Conservation (phyloP, 1,140 invertebrate genomes). For the Drepana arcuata region DNA sequence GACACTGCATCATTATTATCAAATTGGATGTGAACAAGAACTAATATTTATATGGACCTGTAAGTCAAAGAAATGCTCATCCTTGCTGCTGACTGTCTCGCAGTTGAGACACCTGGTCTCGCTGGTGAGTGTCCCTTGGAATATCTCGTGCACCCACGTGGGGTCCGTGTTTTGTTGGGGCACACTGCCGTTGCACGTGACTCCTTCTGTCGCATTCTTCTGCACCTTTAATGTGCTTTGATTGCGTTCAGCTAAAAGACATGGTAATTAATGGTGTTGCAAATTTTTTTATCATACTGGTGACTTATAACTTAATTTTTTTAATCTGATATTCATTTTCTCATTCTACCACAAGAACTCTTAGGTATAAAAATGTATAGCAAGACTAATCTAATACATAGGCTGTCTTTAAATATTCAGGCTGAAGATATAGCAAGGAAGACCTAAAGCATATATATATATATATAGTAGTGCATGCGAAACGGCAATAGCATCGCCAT, state of each 20-base stretch:
- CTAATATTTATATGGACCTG: conserved; percentile 76
- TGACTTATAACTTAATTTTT: neutral
- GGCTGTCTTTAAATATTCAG: no score
- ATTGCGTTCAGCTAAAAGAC: conserved; percentile 80
- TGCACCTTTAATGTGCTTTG: conserved; percentile 75
- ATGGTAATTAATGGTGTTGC: neutral
- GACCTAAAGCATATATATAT: no score
- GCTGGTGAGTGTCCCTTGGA: conserved; percentile 98
- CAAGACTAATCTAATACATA: no score
- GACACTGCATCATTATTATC: no score
- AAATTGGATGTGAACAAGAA: no score
- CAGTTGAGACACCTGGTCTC: conserved; percentile 99
- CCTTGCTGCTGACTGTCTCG: conserved; percentile 99
- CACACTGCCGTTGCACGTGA: conserved; percentile 72
- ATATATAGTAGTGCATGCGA: no score
- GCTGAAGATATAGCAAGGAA: no score
- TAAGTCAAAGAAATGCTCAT: conserved; percentile 99
- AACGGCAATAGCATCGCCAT: no score
- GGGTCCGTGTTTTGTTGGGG: conserved; percentile 94
- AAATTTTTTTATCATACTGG: neutral
- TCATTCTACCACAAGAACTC: no score
- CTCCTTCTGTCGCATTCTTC: conserved; percentile 43
- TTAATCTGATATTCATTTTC: no score
- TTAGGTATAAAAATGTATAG: no score
- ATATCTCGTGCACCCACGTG: conserved; percentile 99